Base-by-base conservation (phyloP, 1,140 invertebrate genomes). In the Galendromus occidentalis region DNA sequence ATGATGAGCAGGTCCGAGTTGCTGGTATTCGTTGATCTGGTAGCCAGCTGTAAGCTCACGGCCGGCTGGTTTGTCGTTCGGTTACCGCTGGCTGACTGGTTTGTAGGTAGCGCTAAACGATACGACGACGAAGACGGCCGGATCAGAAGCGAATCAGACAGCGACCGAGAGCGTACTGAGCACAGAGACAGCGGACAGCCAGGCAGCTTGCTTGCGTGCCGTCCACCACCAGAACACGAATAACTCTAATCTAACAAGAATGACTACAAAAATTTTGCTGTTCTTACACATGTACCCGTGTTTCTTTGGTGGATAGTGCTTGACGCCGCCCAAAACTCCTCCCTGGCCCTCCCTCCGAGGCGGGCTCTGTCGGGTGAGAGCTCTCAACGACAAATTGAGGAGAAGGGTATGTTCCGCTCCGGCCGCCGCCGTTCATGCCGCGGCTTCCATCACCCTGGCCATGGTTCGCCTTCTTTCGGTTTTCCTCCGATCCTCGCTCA, bases 191-290 rank as follows among this genome's bases (percentile, higher is more conserved):
- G 51, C 51, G 51, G 51, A 25, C 51, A 25, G 22, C 22, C 14
- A 14, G 12, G 51, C 51, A 17, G 51, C 22, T 59, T 25, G 51
- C 51, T 59, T 59, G 51, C 51, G 25, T 29, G 51, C 51, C 51
- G 51, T 59, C 51, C 51, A 59, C 51, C 51, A 25, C 22, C 51
- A 59, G 51, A 59, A 59, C 51, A 59, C 51, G 51, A 59, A 59
- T 59, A 59, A 59, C 51, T 59, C 51, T 59, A 59, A 59, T 59
- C 51, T 59, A 59, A 59, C 51, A 59, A 59, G 51, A 59, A 59
- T 59, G 51, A 59, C 25, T 59, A 59, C 51, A 59, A 59, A 59
- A 59, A 59, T 59, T 59, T 59, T 59, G 51, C 51, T 59, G 51
- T 59, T 59, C 51, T 59, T 29, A 59, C 51, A 59, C 51, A 59